Conservation (phyloP, 53 echinoderm and acorn worm genomes). For the Patiria pectinifera region DNA sequence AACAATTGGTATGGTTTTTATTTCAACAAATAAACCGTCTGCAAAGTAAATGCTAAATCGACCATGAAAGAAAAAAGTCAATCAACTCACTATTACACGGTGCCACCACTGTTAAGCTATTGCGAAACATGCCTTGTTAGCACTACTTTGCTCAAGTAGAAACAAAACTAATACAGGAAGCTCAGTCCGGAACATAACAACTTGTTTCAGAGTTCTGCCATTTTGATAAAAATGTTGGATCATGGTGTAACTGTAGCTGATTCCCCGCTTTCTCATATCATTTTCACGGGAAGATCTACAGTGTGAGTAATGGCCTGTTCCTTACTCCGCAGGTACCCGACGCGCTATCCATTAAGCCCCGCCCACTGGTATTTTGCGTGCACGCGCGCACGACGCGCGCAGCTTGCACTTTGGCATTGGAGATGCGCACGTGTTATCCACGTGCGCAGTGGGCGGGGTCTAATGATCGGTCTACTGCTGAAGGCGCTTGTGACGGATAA, state of each 20-base stretch:
- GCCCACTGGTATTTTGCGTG: too few relatives aligned
- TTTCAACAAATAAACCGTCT: constrained; percentile 13
- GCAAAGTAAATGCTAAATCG: constrained; percentile 9
- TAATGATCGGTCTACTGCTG: too few relatives aligned
- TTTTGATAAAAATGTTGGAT: background rate
- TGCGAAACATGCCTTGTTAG: constrained; percentile 13
- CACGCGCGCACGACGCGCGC: too few relatives aligned
- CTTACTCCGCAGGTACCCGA: too few relatives aligned
- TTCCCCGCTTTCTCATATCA: too few relatives aligned
- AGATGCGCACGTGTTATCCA: too few relatives aligned
- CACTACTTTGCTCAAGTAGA: background rate
- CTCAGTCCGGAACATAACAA: background rate
- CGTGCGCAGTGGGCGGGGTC: too few relatives aligned
- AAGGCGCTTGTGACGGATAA: too few relatives aligned
- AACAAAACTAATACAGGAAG: background rate
- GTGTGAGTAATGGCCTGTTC: too few relatives aligned
- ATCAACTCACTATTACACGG: background rate
- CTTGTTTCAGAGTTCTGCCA: background rate
- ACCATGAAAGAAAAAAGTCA: constrained; percentile 20
- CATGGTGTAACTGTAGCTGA: background rate
- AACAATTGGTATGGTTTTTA: constrained; percentile 13
- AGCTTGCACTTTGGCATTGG: too few relatives aligned
- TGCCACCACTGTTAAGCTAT: background rate
- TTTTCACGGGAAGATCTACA: too few relatives aligned
- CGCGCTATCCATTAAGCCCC: background rate